These are phyloP conservation scores for Dromius quadrimaculatus DNA, from an alignment of 2,888 invertebrate genomes.

Conservation along the genomic window DNA sequence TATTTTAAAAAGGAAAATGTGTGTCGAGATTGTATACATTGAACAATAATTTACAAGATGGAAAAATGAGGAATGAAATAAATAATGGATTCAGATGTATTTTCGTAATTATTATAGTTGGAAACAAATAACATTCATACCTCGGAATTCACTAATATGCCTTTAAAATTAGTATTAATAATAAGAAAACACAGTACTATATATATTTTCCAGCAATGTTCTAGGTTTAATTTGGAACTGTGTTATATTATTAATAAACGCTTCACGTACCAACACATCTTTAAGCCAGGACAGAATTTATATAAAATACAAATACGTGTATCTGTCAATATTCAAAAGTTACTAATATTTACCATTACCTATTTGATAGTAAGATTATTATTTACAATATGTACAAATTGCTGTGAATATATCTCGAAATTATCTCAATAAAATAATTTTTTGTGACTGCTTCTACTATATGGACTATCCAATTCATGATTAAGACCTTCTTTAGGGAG, in stretches of 20 bases:
- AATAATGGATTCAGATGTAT: constrained; percentile 3
- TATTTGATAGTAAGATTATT: constrained; percentile 47
- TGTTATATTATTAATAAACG: constrained; percentile 43
- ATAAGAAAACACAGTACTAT: constrained; percentile 45
- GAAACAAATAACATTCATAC: constrained; percentile 49
- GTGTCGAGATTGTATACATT: background rate
- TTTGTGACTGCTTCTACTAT: too few relatives aligned
- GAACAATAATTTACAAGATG: background rate
- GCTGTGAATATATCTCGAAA: constrained; percentile 40
- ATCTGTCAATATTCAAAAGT: constrained; percentile 44
- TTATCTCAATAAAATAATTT: background rate
- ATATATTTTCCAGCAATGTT: constrained; percentile 27
- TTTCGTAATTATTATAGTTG: constrained; percentile 39
- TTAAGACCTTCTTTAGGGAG: too few relatives aligned
- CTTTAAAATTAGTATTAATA: constrained; percentile 45
- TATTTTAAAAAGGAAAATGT: constrained; percentile 60
- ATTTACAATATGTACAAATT: constrained; percentile 51
- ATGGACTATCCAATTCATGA: too few relatives aligned
- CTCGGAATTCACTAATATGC: constrained; percentile 43
- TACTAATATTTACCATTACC: constrained; percentile 49
- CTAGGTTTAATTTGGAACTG: constrained; percentile 30
- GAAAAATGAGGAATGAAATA: constrained; percentile 21
- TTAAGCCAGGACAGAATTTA: constrained; percentile 44
- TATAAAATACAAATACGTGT: constrained; percentile 52
- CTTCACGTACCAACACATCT: constrained; percentile 42